Conservation (phyloP, 2,113 vertebrate species). For the Rattus norvegicus region DNA sequence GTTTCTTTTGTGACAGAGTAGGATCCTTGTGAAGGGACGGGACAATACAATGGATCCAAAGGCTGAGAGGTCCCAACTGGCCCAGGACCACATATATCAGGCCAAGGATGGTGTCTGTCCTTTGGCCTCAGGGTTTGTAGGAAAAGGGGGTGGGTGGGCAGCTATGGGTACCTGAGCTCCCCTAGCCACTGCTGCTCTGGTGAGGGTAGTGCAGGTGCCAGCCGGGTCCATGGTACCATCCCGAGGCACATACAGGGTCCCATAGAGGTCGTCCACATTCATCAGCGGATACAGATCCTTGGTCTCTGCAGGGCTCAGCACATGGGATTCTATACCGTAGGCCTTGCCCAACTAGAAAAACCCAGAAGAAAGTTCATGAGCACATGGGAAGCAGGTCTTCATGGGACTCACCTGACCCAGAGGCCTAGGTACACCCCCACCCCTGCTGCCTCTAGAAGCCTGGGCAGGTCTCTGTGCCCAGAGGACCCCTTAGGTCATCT, state of each 20-base stretch:
- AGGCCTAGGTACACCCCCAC: not conserved
- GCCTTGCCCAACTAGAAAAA: constrained; percentile 93
- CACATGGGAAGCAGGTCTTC: rapidly evolving
- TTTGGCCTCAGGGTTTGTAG: not conserved
- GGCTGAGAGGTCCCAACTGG: not conserved
- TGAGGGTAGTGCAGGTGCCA: constrained; percentile 93
- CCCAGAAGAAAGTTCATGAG: rapidly evolving
- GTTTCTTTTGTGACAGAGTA: rapidly evolving
- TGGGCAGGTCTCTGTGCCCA: not conserved
- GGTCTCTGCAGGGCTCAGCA: constrained; percentile 94
- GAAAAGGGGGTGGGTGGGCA: rapidly evolving
- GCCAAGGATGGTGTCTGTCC: rapidly evolving
- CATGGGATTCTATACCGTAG: constrained; percentile 95
- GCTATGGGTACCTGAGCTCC: constrained; percentile 89
- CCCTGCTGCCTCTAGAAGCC: not conserved
- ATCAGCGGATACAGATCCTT: constrained; percentile 97
- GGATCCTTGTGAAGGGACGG: not conserved
- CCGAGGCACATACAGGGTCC: constrained; percentile 95
- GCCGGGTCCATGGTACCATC: constrained; percentile 98
- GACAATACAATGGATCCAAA: rapidly evolving
- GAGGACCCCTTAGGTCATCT: not conserved
- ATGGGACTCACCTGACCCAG: rapidly evolving
- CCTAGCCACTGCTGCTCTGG: constrained; percentile 90
- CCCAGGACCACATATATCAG: not conserved
- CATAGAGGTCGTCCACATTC: constrained; percentile 94